Evolutionary conservation across 2,797 vertebrate genomes (phyloP).

Genomic region (Zenarchopterus dispar): DNA sequence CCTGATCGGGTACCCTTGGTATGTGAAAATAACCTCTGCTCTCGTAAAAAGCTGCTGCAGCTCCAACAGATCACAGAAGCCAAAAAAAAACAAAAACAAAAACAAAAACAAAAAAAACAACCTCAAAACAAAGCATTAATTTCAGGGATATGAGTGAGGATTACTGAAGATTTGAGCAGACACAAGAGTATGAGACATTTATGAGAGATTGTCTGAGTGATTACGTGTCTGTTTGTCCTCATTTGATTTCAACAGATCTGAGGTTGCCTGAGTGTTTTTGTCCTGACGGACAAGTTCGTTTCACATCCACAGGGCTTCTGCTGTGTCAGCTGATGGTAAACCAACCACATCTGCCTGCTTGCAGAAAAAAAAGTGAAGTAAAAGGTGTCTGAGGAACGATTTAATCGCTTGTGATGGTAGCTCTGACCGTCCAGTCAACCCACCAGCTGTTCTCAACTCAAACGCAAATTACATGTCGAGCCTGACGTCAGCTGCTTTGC

Average conservation of each 20-base stretch:
- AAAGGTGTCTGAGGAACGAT: conserved; percentile 1
- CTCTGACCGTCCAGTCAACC: conserved; percentile 29
- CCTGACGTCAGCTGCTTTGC: not conserved
- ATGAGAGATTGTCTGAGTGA: conserved; percentile 9
- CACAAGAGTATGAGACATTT: not conserved
- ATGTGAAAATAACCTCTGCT: conserved; percentile 25
- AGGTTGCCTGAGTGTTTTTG: not conserved
- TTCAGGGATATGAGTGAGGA: not conserved
- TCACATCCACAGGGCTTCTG: not conserved
- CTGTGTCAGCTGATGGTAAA: conserved; percentile 12
- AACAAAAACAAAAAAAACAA: not conserved
- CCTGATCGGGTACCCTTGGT: conserved; percentile 29
- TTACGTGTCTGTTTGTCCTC: conserved; percentile 4
- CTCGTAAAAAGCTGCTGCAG: not conserved
- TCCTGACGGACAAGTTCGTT: conserved; percentile 5
- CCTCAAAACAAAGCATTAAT: too few species aligned
- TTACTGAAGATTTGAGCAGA: not conserved
- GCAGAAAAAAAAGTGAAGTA: not conserved
- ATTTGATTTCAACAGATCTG: conserved; percentile 1
- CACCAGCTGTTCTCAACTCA: conserved; percentile 32
- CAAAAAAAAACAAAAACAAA: conserved; percentile 1
- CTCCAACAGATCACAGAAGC: not conserved
- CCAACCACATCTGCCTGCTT: conserved; percentile 18
- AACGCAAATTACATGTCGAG: not conserved
- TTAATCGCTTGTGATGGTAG: conserved; percentile 17